Conservation (phyloP, 2,797 vertebrate genomes). For the Acipenser transmontanus region DNA sequence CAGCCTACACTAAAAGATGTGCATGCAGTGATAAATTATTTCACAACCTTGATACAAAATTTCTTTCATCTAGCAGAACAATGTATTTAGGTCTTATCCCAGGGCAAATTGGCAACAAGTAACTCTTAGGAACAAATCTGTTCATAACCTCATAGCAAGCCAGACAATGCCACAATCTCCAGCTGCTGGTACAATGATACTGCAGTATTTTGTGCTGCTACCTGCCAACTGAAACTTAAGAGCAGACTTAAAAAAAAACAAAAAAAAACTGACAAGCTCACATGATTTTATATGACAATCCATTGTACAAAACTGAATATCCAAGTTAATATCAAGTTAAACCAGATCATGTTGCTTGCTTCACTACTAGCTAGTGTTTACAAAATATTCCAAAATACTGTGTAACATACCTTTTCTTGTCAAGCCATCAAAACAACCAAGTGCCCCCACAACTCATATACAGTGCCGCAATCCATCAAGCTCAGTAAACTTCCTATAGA, state of each 20-base stretch:
- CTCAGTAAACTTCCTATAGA: not conserved
- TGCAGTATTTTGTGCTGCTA: not conserved
- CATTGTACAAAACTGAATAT: too few relatives aligned
- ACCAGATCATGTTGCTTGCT: not conserved
- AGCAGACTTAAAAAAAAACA: too few relatives aligned
- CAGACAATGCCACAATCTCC: too few relatives aligned
- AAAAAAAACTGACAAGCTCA: not conserved
- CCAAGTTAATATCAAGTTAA: not conserved
- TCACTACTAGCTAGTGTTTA: not conserved
- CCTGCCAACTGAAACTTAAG: not conserved
- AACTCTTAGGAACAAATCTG: too few relatives aligned
- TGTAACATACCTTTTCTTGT: not conserved
- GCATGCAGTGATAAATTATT: too few relatives aligned
- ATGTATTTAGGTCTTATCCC: too few relatives aligned
- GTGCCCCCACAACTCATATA: not conserved
- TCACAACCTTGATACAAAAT: too few relatives aligned
- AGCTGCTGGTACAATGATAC: not conserved
- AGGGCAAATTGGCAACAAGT: too few relatives aligned
- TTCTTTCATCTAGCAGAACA: too few relatives aligned
- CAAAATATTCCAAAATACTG: not conserved
- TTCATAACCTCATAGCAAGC: too few relatives aligned
- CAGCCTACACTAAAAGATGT: too few relatives aligned
- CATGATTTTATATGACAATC: not conserved
- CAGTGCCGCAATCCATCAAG: not conserved
- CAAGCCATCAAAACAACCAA: not conserved